Percentiles rank a stretch among this genome's conserved stretches.
Evolutionary conservation across 30 jellyfish, hydroid and myxozoan species (phyloP).

Genomic region (Turritopsis rubra): DNA sequence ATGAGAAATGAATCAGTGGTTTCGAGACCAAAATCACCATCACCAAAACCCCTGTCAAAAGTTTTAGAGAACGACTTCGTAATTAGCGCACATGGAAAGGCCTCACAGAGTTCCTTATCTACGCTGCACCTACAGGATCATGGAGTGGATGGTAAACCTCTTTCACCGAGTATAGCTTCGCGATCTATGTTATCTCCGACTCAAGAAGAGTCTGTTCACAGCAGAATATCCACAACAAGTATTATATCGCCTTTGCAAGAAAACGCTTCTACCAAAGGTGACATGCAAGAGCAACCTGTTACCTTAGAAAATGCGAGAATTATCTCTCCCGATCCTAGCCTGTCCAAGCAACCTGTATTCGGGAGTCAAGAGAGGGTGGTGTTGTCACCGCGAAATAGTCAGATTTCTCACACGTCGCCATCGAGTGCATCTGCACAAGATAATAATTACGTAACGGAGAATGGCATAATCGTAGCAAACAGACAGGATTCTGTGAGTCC

Average conservation of each 20-base stretch:
- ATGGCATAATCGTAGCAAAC: background rate
- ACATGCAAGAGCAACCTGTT: conserved; percentile 15
- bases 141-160: conserved; percentile 16
- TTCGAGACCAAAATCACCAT: conserved; percentile 38
- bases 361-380: conserved; percentile 8
- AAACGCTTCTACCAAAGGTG: conserved; percentile 14
- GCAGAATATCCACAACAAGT: conserved; percentile 14
- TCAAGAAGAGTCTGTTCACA: conserved; percentile 25
- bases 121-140: conserved; percentile 35
- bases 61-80: conserved; percentile 4
- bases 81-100: conserved; percentile 5
- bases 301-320: conserved; percentile 1
- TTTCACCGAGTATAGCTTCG: background rate
- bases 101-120: conserved; percentile 37
- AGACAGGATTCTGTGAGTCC: background rate
- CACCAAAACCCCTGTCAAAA: conserved; percentile 23
- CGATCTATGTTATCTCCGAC: conserved; percentile 22
- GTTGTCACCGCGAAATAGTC: conserved; percentile 4
- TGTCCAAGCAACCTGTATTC: conserved; percentile 13
- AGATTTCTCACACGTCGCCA: background rate
- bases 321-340: conserved; percentile 14
- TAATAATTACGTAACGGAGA: background rate
- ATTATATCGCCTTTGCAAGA: conserved; percentile 11
- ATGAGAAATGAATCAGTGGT: conserved; percentile 26
- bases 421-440: background rate